Evolutionary conservation across 2,113 vertebrate species (phyloP).

Genomic region (Pangasianodon gigas): DNA sequence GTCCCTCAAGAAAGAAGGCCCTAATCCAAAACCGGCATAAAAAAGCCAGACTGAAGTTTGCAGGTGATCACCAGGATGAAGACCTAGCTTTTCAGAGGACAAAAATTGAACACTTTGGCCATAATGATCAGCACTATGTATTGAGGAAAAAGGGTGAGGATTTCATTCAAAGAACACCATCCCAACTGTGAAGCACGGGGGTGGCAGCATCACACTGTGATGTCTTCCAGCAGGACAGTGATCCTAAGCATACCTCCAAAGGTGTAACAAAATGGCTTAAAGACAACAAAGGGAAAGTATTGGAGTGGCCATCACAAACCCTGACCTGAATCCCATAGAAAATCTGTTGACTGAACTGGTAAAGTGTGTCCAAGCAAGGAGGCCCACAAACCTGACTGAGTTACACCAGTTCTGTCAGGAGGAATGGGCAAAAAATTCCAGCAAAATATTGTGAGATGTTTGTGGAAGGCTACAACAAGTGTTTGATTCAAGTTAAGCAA

Average conservation of each 20-base stretch:
- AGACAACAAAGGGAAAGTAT: neutral
- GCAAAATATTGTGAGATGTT: too few species aligned
- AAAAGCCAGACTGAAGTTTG: neutral
- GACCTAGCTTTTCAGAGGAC: too few species aligned
- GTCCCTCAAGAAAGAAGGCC: neutral
- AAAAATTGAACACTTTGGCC: too few species aligned
- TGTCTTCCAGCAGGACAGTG: neutral
- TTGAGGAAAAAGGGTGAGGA: too few species aligned
- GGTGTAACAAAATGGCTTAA: neutral
- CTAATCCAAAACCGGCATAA: neutral
- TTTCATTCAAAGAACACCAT: neutral
- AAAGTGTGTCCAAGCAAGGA: neutral
- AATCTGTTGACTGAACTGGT: neutral
- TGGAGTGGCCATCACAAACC: neutral
- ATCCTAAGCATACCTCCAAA: neutral
- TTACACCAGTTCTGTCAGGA: too few species aligned
- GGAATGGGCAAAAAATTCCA: too few species aligned
- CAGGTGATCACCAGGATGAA: too few species aligned
- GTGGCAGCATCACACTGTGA: neutral
- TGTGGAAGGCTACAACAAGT: too few species aligned
- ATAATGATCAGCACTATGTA: too few species aligned
- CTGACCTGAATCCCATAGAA: neutral
- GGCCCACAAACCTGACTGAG: too few species aligned
- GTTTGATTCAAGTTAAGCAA: neutral
- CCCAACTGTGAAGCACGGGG: neutral